These are phyloP conservation scores for Pipistrellus kuhlii DNA, from an alignment of 2,797 vertebrate species.

Conservation along the genomic window DNA sequence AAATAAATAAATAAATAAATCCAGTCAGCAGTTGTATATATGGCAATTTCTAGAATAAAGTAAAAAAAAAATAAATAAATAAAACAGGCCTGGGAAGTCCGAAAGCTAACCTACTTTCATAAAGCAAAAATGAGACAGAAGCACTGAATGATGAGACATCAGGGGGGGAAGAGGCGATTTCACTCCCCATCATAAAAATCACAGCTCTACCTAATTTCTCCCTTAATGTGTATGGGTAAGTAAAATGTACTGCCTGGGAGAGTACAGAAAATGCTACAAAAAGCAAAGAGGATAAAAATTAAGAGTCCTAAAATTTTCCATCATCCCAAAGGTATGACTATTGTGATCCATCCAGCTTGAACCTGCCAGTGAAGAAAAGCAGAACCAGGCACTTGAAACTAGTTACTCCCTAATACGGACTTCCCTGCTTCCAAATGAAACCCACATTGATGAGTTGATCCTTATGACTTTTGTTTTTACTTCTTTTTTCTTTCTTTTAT, in stretches of 20 bases:
- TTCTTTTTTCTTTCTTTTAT: too few relatives aligned
- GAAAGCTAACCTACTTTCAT: slow-evolving; percentile 56
- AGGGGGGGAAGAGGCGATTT: background rate
- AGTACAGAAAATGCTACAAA: slow-evolving; percentile 20
- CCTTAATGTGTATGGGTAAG: slow-evolving; percentile 1
- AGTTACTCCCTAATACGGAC: background rate
- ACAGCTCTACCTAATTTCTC: background rate
- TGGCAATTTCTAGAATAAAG: slow-evolving; percentile 56
- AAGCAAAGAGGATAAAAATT: slow-evolving; percentile 6
- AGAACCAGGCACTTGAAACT: background rate
- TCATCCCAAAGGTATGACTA: slow-evolving; percentile 57
- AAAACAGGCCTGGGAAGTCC: background rate
- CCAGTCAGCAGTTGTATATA: background rate
- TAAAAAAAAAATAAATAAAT: slow-evolving; percentile 36
- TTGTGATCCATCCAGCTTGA: background rate
- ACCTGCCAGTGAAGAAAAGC: background rate
- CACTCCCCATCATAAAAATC: background rate
- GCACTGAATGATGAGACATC: slow-evolving; percentile 27
- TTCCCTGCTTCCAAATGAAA: background rate
- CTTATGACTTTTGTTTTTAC: background rate
- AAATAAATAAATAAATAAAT: too few relatives aligned
- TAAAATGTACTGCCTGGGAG: slow-evolving; percentile 33
- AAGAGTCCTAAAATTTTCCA: slow-evolving; percentile 48
- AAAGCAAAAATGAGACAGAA: slow-evolving; percentile 68
- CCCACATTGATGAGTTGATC: background rate